These are phyloP conservation scores for Microplitis mediator DNA, from an alignment of 1,140 invertebrate species.

Conservation along the genomic window DNA sequence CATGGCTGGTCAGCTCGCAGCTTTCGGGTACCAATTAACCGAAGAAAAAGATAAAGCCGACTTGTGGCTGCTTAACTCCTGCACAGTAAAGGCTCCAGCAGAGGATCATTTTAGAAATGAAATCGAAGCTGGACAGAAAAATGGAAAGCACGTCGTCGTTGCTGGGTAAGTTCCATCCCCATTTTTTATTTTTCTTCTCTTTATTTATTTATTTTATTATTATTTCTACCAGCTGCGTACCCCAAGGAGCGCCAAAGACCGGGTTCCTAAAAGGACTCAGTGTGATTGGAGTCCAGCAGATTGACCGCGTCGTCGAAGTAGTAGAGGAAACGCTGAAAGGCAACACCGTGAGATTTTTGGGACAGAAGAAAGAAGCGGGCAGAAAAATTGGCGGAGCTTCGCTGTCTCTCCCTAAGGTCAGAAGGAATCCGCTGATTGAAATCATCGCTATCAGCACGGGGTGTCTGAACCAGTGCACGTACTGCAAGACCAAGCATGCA, in stretches of 20 bases:
- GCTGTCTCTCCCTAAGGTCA: slow-evolving; percentile 88
- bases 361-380: slow-evolving; percentile 80
- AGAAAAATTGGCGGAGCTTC: slow-evolving; percentile 87
- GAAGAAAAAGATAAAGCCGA: slow-evolving; percentile 84
- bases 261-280: slow-evolving; percentile 82
- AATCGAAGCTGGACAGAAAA: slow-evolving; percentile 77
- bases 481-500: slow-evolving; percentile 98
- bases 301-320: slow-evolving; percentile 97
- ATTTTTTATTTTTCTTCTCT: slow-evolving; percentile 17
- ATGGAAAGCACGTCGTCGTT: slow-evolving; percentile 86
- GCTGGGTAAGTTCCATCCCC: slow-evolving; percentile 72
- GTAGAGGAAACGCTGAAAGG: slow-evolving; percentile 97
- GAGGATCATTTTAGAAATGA: slow-evolving; percentile 97
- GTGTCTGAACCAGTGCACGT: slow-evolving; percentile 97
- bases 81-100: slow-evolving; percentile 96
- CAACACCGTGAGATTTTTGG: slow-evolving; percentile 81
- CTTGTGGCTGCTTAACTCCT: slow-evolving; percentile 95
- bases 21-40: slow-evolving; percentile 86
- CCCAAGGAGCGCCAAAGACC: slow-evolving; percentile 83
- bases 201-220: too few relatives aligned
- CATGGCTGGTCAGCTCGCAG: slow-evolving; percentile 92
- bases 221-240: slow-evolving; percentile 70
- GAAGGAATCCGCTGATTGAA: slow-evolving; percentile 95
- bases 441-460: slow-evolving; percentile 98
- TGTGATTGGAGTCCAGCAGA: slow-evolving; percentile 96